Base-by-base conservation (phyloP, 1,140 invertebrate genomes). In the Caligus rogercresseyi region DNA sequence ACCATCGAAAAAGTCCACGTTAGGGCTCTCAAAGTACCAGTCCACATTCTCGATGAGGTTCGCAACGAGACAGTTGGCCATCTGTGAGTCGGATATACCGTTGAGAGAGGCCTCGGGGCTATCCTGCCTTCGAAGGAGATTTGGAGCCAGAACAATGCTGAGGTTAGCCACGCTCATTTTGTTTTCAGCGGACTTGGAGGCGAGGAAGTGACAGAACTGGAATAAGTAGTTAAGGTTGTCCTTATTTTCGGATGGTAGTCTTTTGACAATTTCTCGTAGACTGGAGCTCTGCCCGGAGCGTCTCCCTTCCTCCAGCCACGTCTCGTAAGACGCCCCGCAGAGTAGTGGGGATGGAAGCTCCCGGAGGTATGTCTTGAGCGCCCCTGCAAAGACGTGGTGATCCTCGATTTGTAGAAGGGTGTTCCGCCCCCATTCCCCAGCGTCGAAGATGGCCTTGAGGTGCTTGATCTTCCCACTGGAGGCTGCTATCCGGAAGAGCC, bases 371-470 rank as follows among this genome's bases (percentile, higher is more conserved):
- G 43, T 31, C 20, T 61, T 61, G 14, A 61, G n/a, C 3, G 25
- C n/a, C n/a, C 25, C 58, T 20, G 58, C 16, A 15, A 61, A 51
- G 3, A 61, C 58, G 26, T 61, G 58, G 21, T 31, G 58, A 18
- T 61, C 58, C 11, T 16, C 21, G 4, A 54, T 54, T 54, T 54
- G n/a, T 7, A 16, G n/a, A 23, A 54, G n/a, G 4, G 53, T 23
- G n/a, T 16, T 23, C 13, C 21, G 11, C 13, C 21, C 21, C n/a
- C n/a, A 16, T 23, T 54, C 53, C 21, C 53, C 53, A 23, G 53
- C 21, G 16, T 54, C 53, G 16, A 54, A 54, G 4, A 54, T 16
- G 7, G 53, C 53, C n/a, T 16, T 23, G 4, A 54, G 16, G 11
- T 23, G n/a, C 16, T 54, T 54, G 4, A 54, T 54, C 21, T 54